Percentiles rank a stretch among this genome's conserved stretches.
These are phyloP conservation scores for Xanthia icteritia DNA, from an alignment of 2,888 invertebrate species.

Conservation along the genomic window DNA sequence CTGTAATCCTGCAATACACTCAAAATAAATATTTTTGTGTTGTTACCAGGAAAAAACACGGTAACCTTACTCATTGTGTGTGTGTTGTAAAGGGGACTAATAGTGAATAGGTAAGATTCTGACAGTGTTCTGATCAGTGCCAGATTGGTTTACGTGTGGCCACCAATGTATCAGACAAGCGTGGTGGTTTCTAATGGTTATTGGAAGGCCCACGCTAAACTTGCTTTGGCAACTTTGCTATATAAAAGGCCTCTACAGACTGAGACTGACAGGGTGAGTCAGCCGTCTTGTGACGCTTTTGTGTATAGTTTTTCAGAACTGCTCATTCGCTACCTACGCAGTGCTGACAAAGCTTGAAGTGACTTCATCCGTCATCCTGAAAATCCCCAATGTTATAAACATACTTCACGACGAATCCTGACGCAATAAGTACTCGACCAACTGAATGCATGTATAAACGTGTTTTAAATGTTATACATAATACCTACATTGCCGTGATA, in stretches of 20 bases:
- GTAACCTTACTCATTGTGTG: neutral
- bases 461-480: too few relatives aligned
- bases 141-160: neutral
- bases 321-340: neutral
- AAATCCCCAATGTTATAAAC: too few relatives aligned
- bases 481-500: neutral
- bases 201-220: neutral
- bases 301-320: neutral
- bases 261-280: slow-evolving; percentile 19
- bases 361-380: neutral
- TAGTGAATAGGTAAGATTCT: neutral
- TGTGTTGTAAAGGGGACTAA: neutral
- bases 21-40: neutral
- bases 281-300: neutral
- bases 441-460: too few relatives aligned
- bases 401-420: too few relatives aligned
- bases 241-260: neutral
- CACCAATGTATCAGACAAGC: neutral
- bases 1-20: neutral
- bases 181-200: neutral
- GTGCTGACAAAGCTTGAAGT: slow-evolving; percentile 17
- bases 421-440: too few relatives aligned
- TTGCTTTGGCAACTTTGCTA: neutral
- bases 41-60: neutral
- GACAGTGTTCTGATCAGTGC: neutral